Evolutionary conservation across 2,113 vertebrate species (phyloP).

Genomic region (Tragelaphus scriptus): DNA sequence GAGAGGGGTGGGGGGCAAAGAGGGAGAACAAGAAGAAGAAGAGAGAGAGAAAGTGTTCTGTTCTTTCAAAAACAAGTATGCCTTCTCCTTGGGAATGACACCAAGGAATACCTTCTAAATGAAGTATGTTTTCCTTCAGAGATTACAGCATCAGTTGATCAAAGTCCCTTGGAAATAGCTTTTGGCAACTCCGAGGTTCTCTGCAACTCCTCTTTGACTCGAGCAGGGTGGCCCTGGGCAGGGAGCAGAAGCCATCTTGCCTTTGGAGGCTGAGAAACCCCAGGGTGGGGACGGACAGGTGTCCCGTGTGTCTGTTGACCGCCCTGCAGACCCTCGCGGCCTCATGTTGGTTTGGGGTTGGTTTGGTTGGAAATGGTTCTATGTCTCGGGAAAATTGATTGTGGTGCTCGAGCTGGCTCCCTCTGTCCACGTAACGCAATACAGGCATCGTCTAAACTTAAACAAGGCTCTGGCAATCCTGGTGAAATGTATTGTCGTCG

Average conservation of each 20-base stretch:
- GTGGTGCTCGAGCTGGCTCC: constrained; percentile 61
- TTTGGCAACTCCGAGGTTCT: constrained; percentile 74
- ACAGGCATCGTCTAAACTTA: constrained; percentile 71
- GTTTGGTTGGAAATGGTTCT: constrained; percentile 19
- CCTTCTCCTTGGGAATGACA: constrained; percentile 82
- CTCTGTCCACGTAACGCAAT: constrained; percentile 72
- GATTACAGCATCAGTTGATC: constrained; percentile 84
- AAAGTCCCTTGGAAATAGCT: constrained; percentile 85
- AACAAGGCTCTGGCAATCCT: constrained; percentile 74
- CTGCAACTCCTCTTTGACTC: constrained; percentile 73
- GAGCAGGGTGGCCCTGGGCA: constrained; percentile 31
- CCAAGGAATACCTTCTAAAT: constrained; percentile 84
- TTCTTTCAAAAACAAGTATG: constrained; percentile 63
- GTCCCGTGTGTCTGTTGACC: neutral
- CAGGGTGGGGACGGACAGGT: neutral
- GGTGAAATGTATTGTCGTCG: constrained; percentile 77
- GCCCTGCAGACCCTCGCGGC: neutral
- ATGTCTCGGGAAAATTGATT: constrained; percentile 49
- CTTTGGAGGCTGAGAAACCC: neutral
- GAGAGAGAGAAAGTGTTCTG: neutral
- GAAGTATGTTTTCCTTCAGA: constrained; percentile 84
- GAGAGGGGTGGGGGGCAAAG: neutral
- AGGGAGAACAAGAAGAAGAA: neutral
- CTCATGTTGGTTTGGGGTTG: neutral
- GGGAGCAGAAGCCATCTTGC: constrained; percentile 8